Evolutionary conservation across 2,797 vertebrate genomes (phyloP).

Genomic region (Todus mexicanus): DNA sequence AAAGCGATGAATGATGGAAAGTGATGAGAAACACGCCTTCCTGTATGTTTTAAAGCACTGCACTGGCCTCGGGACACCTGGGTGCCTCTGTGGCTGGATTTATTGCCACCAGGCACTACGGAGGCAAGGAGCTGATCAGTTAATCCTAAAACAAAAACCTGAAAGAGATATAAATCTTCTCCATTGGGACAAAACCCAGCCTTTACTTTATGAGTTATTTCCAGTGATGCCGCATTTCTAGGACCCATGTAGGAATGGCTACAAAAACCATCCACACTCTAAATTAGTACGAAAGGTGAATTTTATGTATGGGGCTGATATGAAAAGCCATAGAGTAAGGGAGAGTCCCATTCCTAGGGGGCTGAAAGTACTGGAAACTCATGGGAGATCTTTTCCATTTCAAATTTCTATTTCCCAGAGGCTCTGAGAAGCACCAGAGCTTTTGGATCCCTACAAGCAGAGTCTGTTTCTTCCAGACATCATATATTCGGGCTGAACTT

Average conservation of each 20-base stretch:
- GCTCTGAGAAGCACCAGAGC: background rate
- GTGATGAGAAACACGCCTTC: background rate
- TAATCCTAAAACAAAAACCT: background rate
- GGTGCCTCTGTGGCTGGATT: background rate
- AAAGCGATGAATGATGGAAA: background rate
- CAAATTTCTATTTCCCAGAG: background rate
- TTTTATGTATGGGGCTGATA: background rate
- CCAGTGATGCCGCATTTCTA: background rate
- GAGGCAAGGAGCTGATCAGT: background rate
- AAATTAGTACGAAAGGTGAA: background rate
- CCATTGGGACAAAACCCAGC: background rate
- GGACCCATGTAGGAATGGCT: background rate
- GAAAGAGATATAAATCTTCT: background rate
- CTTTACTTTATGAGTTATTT: background rate
- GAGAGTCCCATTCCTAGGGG: background rate
- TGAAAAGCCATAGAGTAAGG: background rate
- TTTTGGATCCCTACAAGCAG: background rate
- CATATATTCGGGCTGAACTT: background rate
- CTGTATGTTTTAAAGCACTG: background rate
- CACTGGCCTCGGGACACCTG: background rate
- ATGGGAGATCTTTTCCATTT: background rate
- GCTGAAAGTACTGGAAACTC: background rate
- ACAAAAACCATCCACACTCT: background rate
- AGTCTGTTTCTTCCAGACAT: background rate
- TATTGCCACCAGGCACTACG: background rate